These are phyloP conservation scores for Drosophila nigricruria DNA, from an alignment of 2,888 invertebrate genomes.

Conservation along the genomic window DNA sequence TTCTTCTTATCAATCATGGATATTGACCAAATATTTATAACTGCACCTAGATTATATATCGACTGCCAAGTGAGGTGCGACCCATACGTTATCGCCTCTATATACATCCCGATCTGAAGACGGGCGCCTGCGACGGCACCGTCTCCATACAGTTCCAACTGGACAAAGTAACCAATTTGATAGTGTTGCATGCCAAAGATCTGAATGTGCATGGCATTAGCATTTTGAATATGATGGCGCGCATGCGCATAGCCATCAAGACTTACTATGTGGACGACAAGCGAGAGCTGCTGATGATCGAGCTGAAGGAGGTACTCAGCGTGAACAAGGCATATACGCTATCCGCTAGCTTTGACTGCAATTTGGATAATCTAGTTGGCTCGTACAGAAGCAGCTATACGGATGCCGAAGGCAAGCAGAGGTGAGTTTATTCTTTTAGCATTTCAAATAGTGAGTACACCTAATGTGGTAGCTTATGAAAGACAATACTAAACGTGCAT, in stretches of 20 bases:
- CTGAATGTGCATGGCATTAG: conserved; percentile 74
- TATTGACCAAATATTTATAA: conserved; percentile 57
- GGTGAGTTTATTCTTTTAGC: conserved; percentile 84
- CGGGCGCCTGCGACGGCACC: conserved; percentile 70
- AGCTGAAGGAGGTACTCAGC: conserved; percentile 81
- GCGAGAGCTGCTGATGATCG: conserved; percentile 85
- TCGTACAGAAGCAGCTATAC: conserved; percentile 89
- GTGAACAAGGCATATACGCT: conserved; percentile 86
- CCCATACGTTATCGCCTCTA: conserved; percentile 77
- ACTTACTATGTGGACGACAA: conserved; percentile 69
- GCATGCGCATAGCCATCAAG: conserved; percentile 79
- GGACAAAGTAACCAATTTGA: conserved; percentile 69
- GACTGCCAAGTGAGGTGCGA: conserved; percentile 73
- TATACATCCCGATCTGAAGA: conserved; percentile 69
- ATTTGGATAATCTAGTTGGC: conserved; percentile 89
- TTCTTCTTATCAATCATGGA: conserved; percentile 40
- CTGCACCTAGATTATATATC: conserved; percentile 73
- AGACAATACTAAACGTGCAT: background rate
- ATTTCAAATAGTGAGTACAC: conserved; percentile 25
- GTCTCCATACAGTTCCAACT: conserved; percentile 80
- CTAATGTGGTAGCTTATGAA: conserved; percentile 8
- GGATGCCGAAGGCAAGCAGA: conserved; percentile 79
- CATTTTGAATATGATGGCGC: conserved; percentile 79
- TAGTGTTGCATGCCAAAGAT: conserved; percentile 79
- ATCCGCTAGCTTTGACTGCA: conserved; percentile 88